Base-by-base conservation (phyloP, 1,140 invertebrate genomes). In the Adelges cooleyi region DNA sequence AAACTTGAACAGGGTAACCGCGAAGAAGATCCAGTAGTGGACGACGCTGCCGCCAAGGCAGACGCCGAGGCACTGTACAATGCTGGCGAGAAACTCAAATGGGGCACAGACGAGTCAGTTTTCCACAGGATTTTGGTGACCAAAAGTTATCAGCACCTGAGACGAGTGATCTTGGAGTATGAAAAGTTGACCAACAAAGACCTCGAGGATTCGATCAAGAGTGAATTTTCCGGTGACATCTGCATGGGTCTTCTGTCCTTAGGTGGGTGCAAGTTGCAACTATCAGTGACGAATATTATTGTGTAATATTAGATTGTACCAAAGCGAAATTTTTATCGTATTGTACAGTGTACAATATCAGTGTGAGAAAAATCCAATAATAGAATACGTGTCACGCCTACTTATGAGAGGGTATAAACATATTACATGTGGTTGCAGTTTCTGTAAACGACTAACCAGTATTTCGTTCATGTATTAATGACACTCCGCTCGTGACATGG, bases 211-310 rank as follows among this genome's bases (percentile, higher is more conserved):
- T 83, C 89, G 4, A 89, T 96, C 71, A 86, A 89, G 73, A 81
- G 82, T 65, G 92, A 95, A 79, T 90, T 94, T 74, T 89, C 87
- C 66, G 92, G 92, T 67, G 83, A 86, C 70, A 76, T 94, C 9
- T 82, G 90, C 75, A 84, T 86, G 71, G 91, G 89, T 40, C 84
- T 93, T 72, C 76, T 92, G 51, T 86, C 90, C 69, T 84, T 94
- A 71, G 87, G 90, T 92, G 77, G 80, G 80, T 29, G 18, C 23
- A 40, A 53, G 13, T 51, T 11, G 2, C 15, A n/a, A 2, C 25
- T 51, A n/a, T n/a, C n/a, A n/a, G n/a, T n/a, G n/a, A n/a, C n/a
- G n/a, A n/a, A n/a, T n/a, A n/a, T n/a, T n/a, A n/a, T n/a, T n/a
- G n/a, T n/a, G n/a, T n/a, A n/a, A n/a, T n/a, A n/a, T n/a, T n/a